phyloP scores from a whole-genome alignment of 2,888 invertebrate species.

The Amiota minor region DNA sequence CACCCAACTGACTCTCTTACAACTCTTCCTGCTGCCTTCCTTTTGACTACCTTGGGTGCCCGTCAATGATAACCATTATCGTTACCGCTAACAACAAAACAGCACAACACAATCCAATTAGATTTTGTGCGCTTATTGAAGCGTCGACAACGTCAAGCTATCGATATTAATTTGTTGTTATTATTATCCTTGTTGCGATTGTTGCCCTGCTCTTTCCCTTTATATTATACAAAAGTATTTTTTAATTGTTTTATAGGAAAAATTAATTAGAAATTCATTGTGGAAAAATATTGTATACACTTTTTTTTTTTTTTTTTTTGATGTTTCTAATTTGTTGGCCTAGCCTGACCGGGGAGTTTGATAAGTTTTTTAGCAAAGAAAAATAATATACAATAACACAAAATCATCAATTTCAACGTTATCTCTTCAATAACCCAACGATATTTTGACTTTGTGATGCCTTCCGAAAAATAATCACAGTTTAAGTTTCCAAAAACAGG shows the following conservation, averaged over 20 bases:
- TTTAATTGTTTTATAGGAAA: constrained; percentile 15
- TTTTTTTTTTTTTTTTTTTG: too few relatives aligned
- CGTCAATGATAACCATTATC: too few relatives aligned
- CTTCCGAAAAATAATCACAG: too few relatives aligned
- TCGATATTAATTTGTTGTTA: constrained; percentile 24
- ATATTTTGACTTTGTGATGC: too few relatives aligned
- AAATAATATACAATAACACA: too few relatives aligned
- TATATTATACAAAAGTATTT: neutral
- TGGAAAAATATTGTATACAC: neutral
- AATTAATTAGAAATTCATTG: constrained; percentile 28
- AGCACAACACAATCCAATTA: constrained; percentile 19
- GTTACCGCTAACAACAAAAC: too few relatives aligned
- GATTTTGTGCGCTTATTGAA: constrained; percentile 17
- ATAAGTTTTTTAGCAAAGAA: too few relatives aligned
- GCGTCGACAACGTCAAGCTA: neutral
- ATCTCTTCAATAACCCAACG: too few relatives aligned
- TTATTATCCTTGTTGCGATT: constrained; percentile 2
- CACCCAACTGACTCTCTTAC: neutral
- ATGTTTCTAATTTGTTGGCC: too few relatives aligned
- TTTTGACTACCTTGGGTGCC: neutral
- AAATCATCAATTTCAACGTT: too few relatives aligned
- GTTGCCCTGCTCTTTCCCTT: neutral
- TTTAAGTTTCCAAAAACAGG: too few relatives aligned
- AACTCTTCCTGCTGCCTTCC: neutral
- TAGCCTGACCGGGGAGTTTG: too few relatives aligned